phyloP scores from a whole-genome alignment of 2,797 vertebrate species.

The Neosalanx taihuensis region DNA sequence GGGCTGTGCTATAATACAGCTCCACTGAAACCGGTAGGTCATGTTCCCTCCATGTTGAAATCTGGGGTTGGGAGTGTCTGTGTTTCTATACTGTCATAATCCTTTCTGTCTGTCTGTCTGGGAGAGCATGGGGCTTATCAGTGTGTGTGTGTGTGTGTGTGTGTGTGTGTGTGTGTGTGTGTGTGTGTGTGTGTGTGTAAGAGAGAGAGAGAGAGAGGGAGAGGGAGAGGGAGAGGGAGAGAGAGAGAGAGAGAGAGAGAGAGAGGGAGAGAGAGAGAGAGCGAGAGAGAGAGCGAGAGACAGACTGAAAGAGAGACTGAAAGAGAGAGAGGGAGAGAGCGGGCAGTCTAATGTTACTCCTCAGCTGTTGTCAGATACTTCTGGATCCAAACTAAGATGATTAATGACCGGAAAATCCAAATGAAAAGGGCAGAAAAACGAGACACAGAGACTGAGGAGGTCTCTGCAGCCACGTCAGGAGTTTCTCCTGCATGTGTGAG shows the following conservation, averaged over 20 bases:
- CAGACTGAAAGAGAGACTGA: not conserved
- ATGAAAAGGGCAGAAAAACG: not conserved
- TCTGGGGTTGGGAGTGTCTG: not conserved
- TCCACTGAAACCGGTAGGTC: not conserved
- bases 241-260: too few species aligned
- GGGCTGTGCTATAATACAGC: too few species aligned
- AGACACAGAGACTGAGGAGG: not conserved
- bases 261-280: too few species aligned
- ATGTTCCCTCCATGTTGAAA: not conserved
- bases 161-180: too few species aligned
- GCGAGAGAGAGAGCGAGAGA: not conserved
- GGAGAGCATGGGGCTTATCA: not conserved
- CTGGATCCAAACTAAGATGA: conserved; percentile 7
- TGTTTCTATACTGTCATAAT: not conserved
- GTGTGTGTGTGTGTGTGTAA: too few species aligned
- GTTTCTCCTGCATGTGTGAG: not conserved
- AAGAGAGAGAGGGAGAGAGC: too few species aligned
- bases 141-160: not conserved
- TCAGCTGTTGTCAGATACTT: conserved; percentile 34
- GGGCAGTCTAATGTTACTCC: conserved; percentile 19
- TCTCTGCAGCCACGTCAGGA: not conserved
- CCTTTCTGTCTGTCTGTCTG: not conserved
- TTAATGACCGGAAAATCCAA: conserved; percentile 11
- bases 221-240: too few species aligned
- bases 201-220: too few species aligned